Evolutionary conservation across 2,113 vertebrate species (phyloP).

Genomic region (Crotalus viridis): DNA sequence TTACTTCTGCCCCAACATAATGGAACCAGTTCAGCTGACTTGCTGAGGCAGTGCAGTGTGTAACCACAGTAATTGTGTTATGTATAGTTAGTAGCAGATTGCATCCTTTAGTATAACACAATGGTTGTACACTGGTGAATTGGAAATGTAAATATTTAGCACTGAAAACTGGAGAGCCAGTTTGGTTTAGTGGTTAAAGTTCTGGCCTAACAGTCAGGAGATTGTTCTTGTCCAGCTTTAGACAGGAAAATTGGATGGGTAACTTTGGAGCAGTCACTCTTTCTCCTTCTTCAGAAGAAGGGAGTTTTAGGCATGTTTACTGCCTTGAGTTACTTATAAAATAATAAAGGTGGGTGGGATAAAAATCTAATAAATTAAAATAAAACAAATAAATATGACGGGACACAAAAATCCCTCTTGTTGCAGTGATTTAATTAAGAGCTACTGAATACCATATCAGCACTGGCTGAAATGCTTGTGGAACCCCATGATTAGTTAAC

Average conservation of each 20-base stretch:
- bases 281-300: background rate
- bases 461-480: background rate
- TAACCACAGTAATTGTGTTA: background rate
- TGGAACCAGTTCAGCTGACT: background rate
- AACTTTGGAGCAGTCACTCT: no score
- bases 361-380: background rate
- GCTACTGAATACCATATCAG: background rate
- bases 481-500: background rate
- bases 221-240: background rate
- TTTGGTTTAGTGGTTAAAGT: background rate
- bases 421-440: background rate
- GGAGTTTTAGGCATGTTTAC: background rate
- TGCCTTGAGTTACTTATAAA: background rate
- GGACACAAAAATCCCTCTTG: background rate
- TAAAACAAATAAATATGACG: background rate
- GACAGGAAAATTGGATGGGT: background rate
- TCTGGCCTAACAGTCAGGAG: background rate
- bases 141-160: background rate
- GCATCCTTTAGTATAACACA: background rate
- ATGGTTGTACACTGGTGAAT: background rate
- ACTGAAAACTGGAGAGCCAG: background rate
- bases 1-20: background rate
- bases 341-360: background rate
- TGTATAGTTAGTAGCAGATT: background rate
- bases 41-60: background rate